A percentile compares a stretch with the other conserved stretches of the same genome.
Evolutionary conservation across 2,113 vertebrate genomes (phyloP).

Genomic region (Vicugna pacos): DNA sequence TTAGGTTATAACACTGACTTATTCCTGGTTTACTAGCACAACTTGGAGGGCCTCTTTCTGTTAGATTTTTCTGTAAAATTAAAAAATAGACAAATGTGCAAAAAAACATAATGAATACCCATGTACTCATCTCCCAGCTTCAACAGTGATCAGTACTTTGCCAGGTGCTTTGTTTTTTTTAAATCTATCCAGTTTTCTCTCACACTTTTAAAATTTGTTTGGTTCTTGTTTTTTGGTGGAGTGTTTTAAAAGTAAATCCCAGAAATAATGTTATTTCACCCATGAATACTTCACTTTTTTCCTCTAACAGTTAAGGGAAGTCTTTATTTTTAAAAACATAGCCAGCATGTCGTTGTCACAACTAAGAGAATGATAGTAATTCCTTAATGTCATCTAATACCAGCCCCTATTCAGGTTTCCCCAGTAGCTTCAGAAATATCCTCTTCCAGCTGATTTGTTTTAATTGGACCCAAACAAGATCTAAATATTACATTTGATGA

Average conservation of each 20-base stretch:
- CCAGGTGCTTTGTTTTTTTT: not conserved
- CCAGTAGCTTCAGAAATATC: not conserved
- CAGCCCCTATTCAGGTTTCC: not conserved
- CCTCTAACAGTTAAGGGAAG: not conserved
- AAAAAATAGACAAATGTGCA: not conserved
- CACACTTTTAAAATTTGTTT: not conserved
- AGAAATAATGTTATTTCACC: not conserved
- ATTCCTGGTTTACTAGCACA: not conserved
- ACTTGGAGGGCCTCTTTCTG: not conserved
- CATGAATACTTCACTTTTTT: not conserved
- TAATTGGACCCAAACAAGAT: not conserved
- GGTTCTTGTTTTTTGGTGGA: not conserved
- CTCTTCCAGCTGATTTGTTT: not conserved
- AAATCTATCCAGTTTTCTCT: not conserved
- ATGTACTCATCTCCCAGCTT: not conserved
- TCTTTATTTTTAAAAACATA: not conserved
- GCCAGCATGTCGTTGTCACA: not conserved
- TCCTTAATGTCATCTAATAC: not conserved
- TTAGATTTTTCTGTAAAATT: not conserved
- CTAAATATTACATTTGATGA: not conserved
- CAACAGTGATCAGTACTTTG: not conserved
- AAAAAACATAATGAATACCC: not conserved
- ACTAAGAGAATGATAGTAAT: not conserved
- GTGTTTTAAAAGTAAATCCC: conserved; percentile 21
- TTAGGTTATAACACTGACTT: not conserved